Base-by-base conservation (phyloP, 2,113 vertebrate species). In the Eublepharis macularius region DNA sequence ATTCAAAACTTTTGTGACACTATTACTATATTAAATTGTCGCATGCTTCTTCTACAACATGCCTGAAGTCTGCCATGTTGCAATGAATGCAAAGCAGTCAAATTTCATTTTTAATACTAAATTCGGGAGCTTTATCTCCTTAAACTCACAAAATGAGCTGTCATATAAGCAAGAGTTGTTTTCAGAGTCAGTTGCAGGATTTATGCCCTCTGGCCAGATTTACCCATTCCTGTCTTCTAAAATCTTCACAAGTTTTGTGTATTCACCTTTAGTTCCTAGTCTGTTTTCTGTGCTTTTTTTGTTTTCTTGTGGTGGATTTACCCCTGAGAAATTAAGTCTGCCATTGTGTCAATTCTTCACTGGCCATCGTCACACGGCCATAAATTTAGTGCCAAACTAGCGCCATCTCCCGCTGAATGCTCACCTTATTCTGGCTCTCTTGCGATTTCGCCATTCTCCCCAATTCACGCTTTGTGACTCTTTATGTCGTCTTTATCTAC, bases 281-380 rank as follows among this genome's bases (percentile, higher is more conserved):
- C 19, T 80, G 34, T n/a, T 41, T 21, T 57, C 19, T 21, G 54
- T 2, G 36, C n/a, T 26, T 39, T n/a, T 9, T 0, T 0, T 5
- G 74, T 45, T 39, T 34, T 17, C 11, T n/a, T 29, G 29, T 65
- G 63, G 7, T 29, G 0, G 26, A 26, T 34, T 24, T n/a, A n/a
- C 76, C 45, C 76, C 32, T 51, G 63, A 68, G 65, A 32, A 57
- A 57, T 14, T 21, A 21, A 57, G 4, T n/a, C 32, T 68, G 32
- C 78, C 90, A 32, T 39, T 90, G 16, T 78, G 12, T 4, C 24
- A 54, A 11, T 41, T 76, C 54, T 86, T 88, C 19, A 32, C 36
- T 14, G 3, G 19, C 54, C 54, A 19, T 57, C n/a, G n/a, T n/a
- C n/a, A n/a, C n/a, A n/a, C n/a, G n/a, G n/a, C n/a, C n/a, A n/a